Evolutionary conservation across 2,797 vertebrate species (phyloP).

Genomic region (Acipenser oxyrinchus): DNA sequence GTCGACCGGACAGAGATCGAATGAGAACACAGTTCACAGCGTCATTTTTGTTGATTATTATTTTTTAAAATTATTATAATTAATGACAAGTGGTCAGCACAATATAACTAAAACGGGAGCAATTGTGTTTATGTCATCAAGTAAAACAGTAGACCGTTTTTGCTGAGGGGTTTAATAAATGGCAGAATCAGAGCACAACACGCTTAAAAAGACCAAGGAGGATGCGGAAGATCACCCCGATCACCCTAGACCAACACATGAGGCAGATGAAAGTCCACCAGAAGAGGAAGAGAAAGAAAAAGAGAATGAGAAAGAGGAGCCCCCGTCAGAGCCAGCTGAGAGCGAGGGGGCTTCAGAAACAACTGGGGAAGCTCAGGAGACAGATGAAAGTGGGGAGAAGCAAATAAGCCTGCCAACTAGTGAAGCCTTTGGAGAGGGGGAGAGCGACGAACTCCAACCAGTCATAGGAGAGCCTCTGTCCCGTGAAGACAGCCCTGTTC

Average conservation of each 20-base stretch:
- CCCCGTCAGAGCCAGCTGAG: background rate
- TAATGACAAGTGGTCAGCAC: no score
- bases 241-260: background rate
- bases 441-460: background rate
- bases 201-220: constrained; percentile 9
- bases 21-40: no score
- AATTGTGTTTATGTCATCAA: no score
- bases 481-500: constrained; percentile 3
- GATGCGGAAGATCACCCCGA: background rate
- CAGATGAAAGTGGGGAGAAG: background rate
- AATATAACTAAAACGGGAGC: no score
- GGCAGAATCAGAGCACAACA: constrained; percentile 2
- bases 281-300: constrained; percentile 6
- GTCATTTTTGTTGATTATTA: no score
- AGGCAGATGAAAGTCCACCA: background rate
- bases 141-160: no score
- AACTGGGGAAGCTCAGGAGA: constrained; percentile 11
- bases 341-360: constrained; percentile 2
- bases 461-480: constrained; percentile 11
- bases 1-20: no score
- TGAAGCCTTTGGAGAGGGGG: constrained; percentile 11
- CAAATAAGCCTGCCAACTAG: background rate
- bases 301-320: background rate
- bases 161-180: no score
- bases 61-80: no score